Conservation (phyloP, 2,797 vertebrate species). For the Pseudocheirus occidentalis region DNA sequence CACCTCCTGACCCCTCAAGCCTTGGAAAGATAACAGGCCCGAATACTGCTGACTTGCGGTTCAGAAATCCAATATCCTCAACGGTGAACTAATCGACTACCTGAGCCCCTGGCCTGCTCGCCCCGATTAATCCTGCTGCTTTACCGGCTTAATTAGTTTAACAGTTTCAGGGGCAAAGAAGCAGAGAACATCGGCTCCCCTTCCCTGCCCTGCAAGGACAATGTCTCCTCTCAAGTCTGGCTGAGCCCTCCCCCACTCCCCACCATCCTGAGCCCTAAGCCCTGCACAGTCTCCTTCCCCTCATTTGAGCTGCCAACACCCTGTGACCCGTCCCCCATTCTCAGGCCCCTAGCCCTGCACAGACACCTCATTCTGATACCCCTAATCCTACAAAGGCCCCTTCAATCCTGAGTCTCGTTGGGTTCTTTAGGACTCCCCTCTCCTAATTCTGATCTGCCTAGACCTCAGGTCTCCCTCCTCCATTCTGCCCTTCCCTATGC, state of each 20-base stretch:
- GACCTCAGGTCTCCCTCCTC: not conserved
- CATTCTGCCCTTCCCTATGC: not conserved
- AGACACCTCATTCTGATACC: not conserved
- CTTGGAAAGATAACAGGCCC: slow-evolving; percentile 86
- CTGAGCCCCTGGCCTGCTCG: slow-evolving; percentile 83
- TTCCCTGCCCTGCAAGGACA: slow-evolving; percentile 3
- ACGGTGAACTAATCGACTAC: slow-evolving; percentile 86
- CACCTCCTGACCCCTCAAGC: slow-evolving; percentile 86
- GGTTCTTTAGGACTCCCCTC: not conserved
- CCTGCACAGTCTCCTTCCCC: not conserved
- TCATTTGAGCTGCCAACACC: slow-evolving; percentile 11
- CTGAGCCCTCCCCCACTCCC: not conserved
- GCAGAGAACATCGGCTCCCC: slow-evolving; percentile 69
- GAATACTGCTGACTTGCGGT: slow-evolving; percentile 88
- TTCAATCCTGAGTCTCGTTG: not conserved
- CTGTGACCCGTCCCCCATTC: not conserved
- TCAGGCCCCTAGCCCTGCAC: not conserved
- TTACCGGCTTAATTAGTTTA: slow-evolving; percentile 88
- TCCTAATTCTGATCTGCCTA: not conserved
- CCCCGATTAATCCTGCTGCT: slow-evolving; percentile 86
- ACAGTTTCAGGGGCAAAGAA: slow-evolving; percentile 85
- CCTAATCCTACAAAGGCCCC: not conserved
- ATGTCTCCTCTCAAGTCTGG: not conserved
- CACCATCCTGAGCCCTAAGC: not conserved
- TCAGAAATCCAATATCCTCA: slow-evolving; percentile 89